Conservation (phyloP, 2,888 invertebrate genomes). For the Thysanoteuthis rhombus region DNA sequence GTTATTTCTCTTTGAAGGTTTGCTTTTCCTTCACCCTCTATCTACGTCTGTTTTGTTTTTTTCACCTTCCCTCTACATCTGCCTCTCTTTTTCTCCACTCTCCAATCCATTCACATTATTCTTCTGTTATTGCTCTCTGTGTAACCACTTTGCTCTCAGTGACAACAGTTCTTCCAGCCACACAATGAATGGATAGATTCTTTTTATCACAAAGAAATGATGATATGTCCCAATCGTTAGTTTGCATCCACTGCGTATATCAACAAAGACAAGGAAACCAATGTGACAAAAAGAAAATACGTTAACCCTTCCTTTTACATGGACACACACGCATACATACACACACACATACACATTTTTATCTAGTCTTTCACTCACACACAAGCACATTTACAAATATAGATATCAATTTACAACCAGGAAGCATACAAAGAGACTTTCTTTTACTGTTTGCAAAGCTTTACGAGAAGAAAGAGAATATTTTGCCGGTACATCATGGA, state of each 20-base stretch:
- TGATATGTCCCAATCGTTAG: background rate
- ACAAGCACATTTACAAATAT: background rate
- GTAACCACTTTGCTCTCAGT: background rate
- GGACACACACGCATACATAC: background rate
- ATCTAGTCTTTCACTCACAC: too few relatives aligned
- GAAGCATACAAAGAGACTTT: too few relatives aligned
- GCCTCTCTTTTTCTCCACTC: background rate
- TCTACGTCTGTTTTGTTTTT: slow-evolving; percentile 24
- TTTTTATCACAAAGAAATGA: background rate
- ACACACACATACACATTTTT: background rate
- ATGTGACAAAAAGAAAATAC: background rate
- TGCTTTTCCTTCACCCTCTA: slow-evolving; percentile 28
- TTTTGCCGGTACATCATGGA: too few relatives aligned
- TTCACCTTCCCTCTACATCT: slow-evolving; percentile 1
- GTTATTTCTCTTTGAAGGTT: slow-evolving; percentile 23
- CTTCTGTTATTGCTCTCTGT: background rate
- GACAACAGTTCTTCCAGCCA: background rate
- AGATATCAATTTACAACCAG: background rate
- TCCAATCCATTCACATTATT: slow-evolving; percentile 13
- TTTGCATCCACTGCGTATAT: background rate
- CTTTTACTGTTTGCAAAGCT: too few relatives aligned
- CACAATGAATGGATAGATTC: background rate
- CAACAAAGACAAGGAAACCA: background rate
- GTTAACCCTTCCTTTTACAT: background rate
- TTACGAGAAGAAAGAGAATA: too few relatives aligned